Percentiles rank a stretch among this genome's conserved stretches.
phyloP scores from a whole-genome alignment of 2,888 invertebrate species.

The Caenorhabditis parvicauda region DNA sequence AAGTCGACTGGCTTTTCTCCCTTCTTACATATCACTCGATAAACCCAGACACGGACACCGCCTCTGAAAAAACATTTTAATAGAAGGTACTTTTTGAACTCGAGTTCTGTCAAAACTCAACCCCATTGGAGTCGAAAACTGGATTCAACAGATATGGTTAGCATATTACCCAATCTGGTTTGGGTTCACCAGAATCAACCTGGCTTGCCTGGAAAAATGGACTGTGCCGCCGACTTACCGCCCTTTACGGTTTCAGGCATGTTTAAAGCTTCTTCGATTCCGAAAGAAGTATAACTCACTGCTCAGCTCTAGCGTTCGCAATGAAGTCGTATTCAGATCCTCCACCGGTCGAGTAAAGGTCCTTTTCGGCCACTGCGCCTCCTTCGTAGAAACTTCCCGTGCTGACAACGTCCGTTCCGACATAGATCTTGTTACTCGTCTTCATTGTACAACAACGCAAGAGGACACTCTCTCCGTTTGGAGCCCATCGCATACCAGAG shows the following conservation, averaged over 20 bases:
- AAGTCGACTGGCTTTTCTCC: slow-evolving; percentile 32
- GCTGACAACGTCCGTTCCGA: slow-evolving; percentile 57
- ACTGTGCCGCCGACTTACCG: too few species aligned
- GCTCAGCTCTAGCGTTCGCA: slow-evolving; percentile 56
- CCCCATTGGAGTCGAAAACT: too few species aligned
- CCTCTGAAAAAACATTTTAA: slow-evolving; percentile 47
- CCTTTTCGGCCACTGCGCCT: slow-evolving; percentile 51
- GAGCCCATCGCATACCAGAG: slow-evolving; percentile 59
- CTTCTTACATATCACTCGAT: slow-evolving; percentile 44
- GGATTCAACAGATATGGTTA: too few species aligned
- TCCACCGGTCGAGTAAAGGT: slow-evolving; percentile 45
- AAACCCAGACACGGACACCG: slow-evolving; percentile 60
- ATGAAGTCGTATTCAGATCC: slow-evolving; percentile 59
- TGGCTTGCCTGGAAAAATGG: too few species aligned
- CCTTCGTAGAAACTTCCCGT: slow-evolving; percentile 57
- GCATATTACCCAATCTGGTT: too few species aligned
- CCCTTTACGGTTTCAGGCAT: too few species aligned
- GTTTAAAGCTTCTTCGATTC: too few species aligned
- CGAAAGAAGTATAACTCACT: slow-evolving; percentile 34
- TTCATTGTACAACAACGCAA: slow-evolving; percentile 55
- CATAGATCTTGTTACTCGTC: slow-evolving; percentile 52
- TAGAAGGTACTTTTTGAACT: background rate
- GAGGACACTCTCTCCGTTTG: slow-evolving; percentile 56
- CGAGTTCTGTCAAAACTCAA: too few species aligned
- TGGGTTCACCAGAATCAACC: too few species aligned